A percentile compares a stretch with the other conserved stretches of the same genome.
Evolutionary conservation across 2,113 vertebrate species (phyloP).

Genomic region (Pseudopipra pipra): DNA sequence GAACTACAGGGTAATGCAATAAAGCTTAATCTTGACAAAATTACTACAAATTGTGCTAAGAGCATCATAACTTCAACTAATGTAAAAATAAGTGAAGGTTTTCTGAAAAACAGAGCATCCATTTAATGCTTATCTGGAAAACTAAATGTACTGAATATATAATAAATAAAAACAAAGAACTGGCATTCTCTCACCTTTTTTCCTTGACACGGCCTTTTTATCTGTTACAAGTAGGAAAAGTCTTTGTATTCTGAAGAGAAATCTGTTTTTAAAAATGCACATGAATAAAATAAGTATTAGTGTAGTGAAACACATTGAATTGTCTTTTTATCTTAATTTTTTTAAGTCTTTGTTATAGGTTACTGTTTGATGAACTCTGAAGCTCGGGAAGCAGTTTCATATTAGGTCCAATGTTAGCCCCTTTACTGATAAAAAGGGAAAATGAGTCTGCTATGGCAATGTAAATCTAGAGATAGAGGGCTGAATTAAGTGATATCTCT

Average conservation of each 20-base stretch:
- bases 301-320: background rate
- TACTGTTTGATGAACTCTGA: background rate
- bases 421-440: background rate
- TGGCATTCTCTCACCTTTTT: background rate
- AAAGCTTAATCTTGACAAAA: conserved; percentile 22
- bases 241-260: background rate
- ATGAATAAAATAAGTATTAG: background rate
- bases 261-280: background rate
- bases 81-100: background rate
- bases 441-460: background rate
- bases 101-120: background rate
- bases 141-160: background rate
- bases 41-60: conserved; percentile 34
- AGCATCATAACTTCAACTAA: conserved; percentile 1
- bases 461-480: background rate
- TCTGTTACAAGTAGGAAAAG: background rate
- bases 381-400: background rate
- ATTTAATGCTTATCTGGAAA: background rate
- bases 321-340: background rate
- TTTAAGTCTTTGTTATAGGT: background rate
- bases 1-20: background rate
- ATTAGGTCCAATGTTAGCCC: background rate
- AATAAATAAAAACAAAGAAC: background rate
- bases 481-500: background rate
- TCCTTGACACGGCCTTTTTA: background rate